Base-by-base conservation (phyloP, 2,113 vertebrate genomes). In the Myxocyprinus asiaticus region DNA sequence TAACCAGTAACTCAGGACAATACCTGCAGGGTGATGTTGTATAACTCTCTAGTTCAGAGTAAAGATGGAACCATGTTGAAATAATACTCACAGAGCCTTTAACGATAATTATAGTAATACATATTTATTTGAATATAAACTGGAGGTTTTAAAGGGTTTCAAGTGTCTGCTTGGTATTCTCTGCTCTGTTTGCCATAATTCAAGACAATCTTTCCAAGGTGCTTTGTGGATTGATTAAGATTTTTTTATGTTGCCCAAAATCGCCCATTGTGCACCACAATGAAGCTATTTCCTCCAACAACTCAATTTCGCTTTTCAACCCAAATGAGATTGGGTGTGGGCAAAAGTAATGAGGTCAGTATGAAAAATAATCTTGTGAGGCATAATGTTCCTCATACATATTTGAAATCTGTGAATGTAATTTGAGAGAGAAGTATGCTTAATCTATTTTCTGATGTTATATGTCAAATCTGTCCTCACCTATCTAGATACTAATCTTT, bases 331-430 rank as follows among this genome's bases (percentile, higher is more conserved):
- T 69, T 77, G 48, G 17, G 22, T 76, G 22, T 80, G 77, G 58
- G 74, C 70, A 79, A 85, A 73, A 72, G 67, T 62, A 81, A 82
- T 82, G 83, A 79, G 77, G 83, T 85, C 80, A 73, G 44, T 69
- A n/a, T 80, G 82, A 80, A 80, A 64, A 74, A 66, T 67, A 80
- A 80, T 82, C 63, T 77, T 15, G 14, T 55, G 62, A 76, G 80
- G 72, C 56, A 67, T 77, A 73, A 82, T 82, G 50, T 71, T 61
- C 67, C 77, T 85, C 67, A 80, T 77, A 47, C 77, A 81, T 82
- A 82, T 77, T 80, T 72, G 62, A 79, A 70, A 67, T 68, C 64
- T 53, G 22, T 67, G 78, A 74, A 79, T 82, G 64, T 63, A 80
- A 83, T 81, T 79, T 71, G 55, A 67, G 22, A 44, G 55, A 45